Conservation (phyloP, 2,888 invertebrate genomes). For the Resseliella maxima region DNA sequence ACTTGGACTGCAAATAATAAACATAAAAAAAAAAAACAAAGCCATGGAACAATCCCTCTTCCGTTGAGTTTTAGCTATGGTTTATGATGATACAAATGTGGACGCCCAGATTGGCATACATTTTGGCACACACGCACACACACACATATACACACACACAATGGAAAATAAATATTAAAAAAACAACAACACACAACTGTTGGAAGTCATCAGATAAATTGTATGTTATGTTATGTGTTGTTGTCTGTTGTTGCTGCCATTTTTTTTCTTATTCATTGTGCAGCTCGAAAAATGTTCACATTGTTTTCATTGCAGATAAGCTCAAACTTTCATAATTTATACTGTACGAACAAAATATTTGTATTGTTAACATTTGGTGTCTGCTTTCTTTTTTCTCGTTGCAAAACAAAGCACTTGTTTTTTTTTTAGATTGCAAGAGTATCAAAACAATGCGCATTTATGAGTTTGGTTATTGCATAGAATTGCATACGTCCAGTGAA, state of each 20-base stretch:
- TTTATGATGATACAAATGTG: slow-evolving; percentile 31
- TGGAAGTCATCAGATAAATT: slow-evolving; percentile 36
- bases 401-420: not conserved
- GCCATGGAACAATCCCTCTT: not conserved
- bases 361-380: slow-evolving; percentile 43
- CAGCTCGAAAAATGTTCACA: slow-evolving; percentile 17
- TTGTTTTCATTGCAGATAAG: slow-evolving; percentile 43
- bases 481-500: not conserved
- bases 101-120: slow-evolving; percentile 36
- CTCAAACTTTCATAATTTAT: slow-evolving; percentile 39
- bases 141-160: not conserved
- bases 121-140: not conserved
- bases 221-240: not conserved
- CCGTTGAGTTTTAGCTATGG: slow-evolving; percentile 9
- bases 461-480: not conserved
- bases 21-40: no score
- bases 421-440: not conserved
- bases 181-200: not conserved
- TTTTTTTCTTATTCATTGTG: not conserved
- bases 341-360: slow-evolving; percentile 42
- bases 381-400: not conserved
- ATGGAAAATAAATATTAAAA: not conserved
- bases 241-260: not conserved
- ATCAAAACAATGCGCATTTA: slow-evolving; percentile 34
- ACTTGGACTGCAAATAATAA: not conserved